Conservation (phyloP, 2,113 vertebrate species). For the Eptatretus burgeri region DNA sequence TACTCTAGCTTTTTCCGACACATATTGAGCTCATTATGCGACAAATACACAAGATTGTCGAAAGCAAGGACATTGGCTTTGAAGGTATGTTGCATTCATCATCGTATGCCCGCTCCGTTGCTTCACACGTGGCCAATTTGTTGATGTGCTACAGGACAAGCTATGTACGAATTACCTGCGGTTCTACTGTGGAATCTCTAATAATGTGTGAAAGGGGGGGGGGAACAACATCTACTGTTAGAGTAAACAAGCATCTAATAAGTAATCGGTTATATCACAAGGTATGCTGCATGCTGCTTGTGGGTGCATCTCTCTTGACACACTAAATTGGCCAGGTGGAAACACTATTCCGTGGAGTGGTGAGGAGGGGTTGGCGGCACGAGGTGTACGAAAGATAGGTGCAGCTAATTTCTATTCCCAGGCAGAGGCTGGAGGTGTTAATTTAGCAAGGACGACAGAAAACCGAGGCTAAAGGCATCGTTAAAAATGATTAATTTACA, state of each 20-base stretch:
- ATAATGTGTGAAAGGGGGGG: no score
- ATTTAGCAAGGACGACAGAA: not conserved
- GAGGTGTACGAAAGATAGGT: not conserved
- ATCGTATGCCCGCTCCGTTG: no score
- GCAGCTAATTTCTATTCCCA: slow-evolving; percentile 5
- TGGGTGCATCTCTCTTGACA: not conserved
- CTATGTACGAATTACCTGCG: no score
- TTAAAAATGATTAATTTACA: slow-evolving; percentile 3
- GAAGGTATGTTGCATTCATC: no score
- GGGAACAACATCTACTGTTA: not conserved
- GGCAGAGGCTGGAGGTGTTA: slow-evolving; percentile 2
- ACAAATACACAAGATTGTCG: no score
- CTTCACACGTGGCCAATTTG: no score
- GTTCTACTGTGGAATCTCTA: no score
- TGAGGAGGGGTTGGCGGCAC: not conserved
- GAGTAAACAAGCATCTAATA: slow-evolving; percentile 2
- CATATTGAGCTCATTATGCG: no score
- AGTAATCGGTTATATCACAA: not conserved
- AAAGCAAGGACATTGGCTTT: no score
- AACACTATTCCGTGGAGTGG: no score
- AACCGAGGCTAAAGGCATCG: slow-evolving; percentile 3
- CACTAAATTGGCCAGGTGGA: not conserved
- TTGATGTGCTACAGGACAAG: no score
- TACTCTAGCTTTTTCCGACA: no score
- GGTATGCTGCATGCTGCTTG: not conserved